Evolutionary conservation across 2,888 invertebrate genomes (phyloP), one percentile per base, ranked within the genome.

Genomic region (Pyrrhosoma nymphula): DNA sequence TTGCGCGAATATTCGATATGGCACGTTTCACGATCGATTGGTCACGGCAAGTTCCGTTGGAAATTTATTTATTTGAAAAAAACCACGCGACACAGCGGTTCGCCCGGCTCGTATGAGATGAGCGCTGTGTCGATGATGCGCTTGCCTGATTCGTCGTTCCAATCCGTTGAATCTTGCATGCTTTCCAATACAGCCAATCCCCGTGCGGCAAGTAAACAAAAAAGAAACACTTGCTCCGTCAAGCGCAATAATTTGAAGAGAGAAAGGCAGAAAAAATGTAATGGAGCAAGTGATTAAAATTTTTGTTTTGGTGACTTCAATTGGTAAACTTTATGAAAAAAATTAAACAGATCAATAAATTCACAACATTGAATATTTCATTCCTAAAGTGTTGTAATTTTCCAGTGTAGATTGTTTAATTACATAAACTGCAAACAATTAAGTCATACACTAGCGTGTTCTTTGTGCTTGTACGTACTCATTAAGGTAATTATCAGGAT

Each of bases 21-120:
- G 60, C 60, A 60, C 60, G 60, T 60, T 60, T 10, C 60, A 35
- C 82, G 82, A 82, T 82, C 82, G 82, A 82, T 82, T 82, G 82
- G 18, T 18, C 35, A 35, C 82, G 82, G 35, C 10, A 3, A 16
- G 82, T 82, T 26, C 60, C 60, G 20, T 12, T 60, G 60, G 60
- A 60, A 60, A 60, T 60, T 60, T 60, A 60, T 60, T 60, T 60
- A 60, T 20, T 20, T 10, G 20, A 60, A 60, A 20, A 60, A 60
- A 60, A 60, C 12, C n/a, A n/a, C 1, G n/a, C 69, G n/a, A 69
- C 26, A 12, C 3, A 12, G 12, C 69, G 69, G 69, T 69, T 35
- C 35, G 35, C 35, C n/a, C 82, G 26, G 26, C 35, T 30, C 3
- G n/a, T 82, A 35, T 35, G 82, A 82, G 82, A 16, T 35, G 82